These are phyloP conservation scores for Parauchenoglanis ngamensis DNA, from an alignment of 2,797 vertebrate species.

Conservation along the genomic window DNA sequence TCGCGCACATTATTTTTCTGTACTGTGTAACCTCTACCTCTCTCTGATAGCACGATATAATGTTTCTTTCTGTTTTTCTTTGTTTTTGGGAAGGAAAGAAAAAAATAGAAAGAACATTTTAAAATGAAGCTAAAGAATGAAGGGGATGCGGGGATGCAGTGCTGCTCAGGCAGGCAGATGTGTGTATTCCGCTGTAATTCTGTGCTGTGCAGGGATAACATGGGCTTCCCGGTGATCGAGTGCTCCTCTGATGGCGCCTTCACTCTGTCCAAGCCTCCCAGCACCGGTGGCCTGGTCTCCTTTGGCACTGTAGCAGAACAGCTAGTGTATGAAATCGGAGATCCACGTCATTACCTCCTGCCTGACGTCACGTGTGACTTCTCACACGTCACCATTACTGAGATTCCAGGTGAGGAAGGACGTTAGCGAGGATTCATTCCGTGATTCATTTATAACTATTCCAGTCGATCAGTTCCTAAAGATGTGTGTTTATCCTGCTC, in stretches of 20 bases:
- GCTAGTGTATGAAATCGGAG: slow-evolving; percentile 83
- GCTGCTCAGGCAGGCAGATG: no score
- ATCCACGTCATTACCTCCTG: slow-evolving; percentile 80
- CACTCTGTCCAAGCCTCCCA: slow-evolving; percentile 78
- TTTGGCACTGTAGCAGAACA: slow-evolving; percentile 85
- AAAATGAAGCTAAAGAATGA: not conserved
- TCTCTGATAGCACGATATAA: not conserved
- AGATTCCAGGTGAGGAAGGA: slow-evolving; percentile 77
- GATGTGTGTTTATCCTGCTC: not conserved
- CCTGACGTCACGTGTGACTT: slow-evolving; percentile 87
- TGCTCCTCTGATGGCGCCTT: slow-evolving; percentile 81
- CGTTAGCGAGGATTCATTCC: not conserved
- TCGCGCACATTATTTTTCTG: no score
- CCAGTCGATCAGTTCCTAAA: not conserved
- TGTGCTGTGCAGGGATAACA: slow-evolving; percentile 81
- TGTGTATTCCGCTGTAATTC: no score
- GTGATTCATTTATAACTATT: not conserved
- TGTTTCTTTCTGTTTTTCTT: not conserved
- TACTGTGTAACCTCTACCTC: no score
- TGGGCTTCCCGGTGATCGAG: slow-evolving; percentile 84
- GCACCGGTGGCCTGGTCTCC: slow-evolving; percentile 79
- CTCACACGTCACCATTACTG: slow-evolving; percentile 79
- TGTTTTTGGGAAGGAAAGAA: not conserved
- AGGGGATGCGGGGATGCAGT: no score
- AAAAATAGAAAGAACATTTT: not conserved